Base-by-base conservation (phyloP, 2,888 invertebrate species). In the Caenorhabditis becei region DNA sequence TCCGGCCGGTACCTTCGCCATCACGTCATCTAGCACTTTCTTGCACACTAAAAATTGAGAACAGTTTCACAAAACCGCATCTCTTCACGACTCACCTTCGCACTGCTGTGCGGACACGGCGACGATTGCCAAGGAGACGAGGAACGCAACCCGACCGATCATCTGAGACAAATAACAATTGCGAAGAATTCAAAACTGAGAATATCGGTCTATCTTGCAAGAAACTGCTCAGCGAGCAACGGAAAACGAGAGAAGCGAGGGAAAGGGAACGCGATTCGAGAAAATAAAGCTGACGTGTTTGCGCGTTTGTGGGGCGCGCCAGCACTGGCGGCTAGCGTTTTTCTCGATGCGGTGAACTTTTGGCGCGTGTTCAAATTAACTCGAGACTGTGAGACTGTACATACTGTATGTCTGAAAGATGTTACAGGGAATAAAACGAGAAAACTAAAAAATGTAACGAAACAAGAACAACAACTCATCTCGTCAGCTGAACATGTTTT, bases 21-120 rank as follows among this genome's bases (percentile, higher is more conserved):
- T 85, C 23, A 82, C 87, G 54, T 89, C 89, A 5, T 79, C 81
- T 56, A 91, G 69, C 2, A 91, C 90, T 59, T 90, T 90, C 18
- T 84, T 83, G 72, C 91, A 91, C n/a, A 91, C 91, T 90, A 82
- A 80, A 90, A 72, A 66, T 20, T 18, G 20, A 49, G 69, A 20
- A 18, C 24, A 26, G 11, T 35, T 24, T n/a, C 28, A 8, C 10
- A 24, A 54, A 41, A n/a, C n/a, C 16, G 32, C 35, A 32, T 32
- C 5, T 32, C 32, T 4, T 32, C 32, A 1, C 44, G 32, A 44
- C 44, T 14, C 16, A 85, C 85, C 85, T 84, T 84, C 86, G 62
- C 86, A 86, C 35, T 85, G 80, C 62, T 81, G 85, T 37, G 81
- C 85, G 1, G 70, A 49, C 26, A 32, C 74, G 41, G 47, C 58